A percentile compares a stretch with the other conserved stretches of the same genome.
These are phyloP conservation scores for Clistopyga incitator DNA, from an alignment of 2,888 invertebrate genomes.

Conservation along the genomic window DNA sequence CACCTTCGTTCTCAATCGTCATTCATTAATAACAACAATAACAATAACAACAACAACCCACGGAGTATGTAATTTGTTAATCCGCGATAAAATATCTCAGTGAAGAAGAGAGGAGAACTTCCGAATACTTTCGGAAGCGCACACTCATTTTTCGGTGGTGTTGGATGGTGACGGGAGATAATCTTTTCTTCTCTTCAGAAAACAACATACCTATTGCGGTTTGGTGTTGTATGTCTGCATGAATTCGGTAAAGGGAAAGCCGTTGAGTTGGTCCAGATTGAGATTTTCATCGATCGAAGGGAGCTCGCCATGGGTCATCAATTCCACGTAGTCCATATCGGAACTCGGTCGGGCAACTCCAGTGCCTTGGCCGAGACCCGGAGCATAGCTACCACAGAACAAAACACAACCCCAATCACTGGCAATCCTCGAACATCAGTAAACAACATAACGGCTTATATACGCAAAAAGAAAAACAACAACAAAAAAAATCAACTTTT, in stretches of 20 bases:
- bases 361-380: slow-evolving; percentile 82
- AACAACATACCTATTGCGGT: slow-evolving; percentile 79
- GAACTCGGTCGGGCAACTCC: slow-evolving; percentile 78
- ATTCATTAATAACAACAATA: slow-evolving; percentile 38
- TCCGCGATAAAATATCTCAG: slow-evolving; percentile 40
- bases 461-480: slow-evolving; percentile 23
- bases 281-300: slow-evolving; percentile 82
- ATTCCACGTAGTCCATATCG: slow-evolving; percentile 83
- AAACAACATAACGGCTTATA: slow-evolving; percentile 22
- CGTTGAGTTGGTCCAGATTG: slow-evolving; percentile 81
- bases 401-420: slow-evolving; percentile 84
- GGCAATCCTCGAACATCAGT: slow-evolving; percentile 77
- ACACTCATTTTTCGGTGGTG: not conserved
- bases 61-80: slow-evolving; percentile 39
- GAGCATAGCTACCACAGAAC: slow-evolving; percentile 81
- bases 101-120: slow-evolving; percentile 22
- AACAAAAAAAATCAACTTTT: slow-evolving; percentile 15
- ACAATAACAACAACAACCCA: slow-evolving; percentile 57
- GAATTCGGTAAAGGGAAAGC: slow-evolving; percentile 80
- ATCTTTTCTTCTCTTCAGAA: slow-evolving; percentile 5
- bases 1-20: slow-evolving; percentile 1
- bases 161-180: slow-evolving; percentile 3
- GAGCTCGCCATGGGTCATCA: slow-evolving; percentile 80
- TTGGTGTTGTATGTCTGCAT: slow-evolving; percentile 81
- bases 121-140: not conserved